A percentile compares a stretch with the other conserved stretches of the same genome.
phyloP scores from a whole-genome alignment of 2,113 vertebrate genomes.

The Hoplias malabaricus region DNA sequence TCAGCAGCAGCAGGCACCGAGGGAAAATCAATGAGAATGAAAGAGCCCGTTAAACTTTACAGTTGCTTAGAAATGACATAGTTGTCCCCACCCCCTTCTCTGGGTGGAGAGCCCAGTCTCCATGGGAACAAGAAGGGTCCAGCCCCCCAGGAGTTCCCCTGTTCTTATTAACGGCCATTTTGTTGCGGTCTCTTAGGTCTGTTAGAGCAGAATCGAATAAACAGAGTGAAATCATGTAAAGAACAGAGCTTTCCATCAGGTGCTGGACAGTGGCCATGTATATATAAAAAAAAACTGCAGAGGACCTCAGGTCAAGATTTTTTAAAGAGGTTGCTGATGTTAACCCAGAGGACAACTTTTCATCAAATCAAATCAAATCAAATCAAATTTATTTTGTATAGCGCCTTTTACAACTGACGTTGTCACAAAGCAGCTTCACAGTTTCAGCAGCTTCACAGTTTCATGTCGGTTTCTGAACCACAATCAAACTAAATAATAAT shows the following conservation, averaged over 20 bases:
- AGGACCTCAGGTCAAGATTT: background rate
- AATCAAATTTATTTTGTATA: too few relatives aligned
- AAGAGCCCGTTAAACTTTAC: conserved; percentile 39
- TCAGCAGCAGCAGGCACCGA: conserved; percentile 15
- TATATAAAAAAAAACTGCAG: conserved; percentile 14
- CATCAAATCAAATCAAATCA: too few relatives aligned
- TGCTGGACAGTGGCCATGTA: conserved; percentile 2
- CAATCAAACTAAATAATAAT: too few relatives aligned
- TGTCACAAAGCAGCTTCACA: too few relatives aligned
- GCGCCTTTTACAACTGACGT: too few relatives aligned
- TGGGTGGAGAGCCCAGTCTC: conserved; percentile 16
- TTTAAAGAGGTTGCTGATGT: too few relatives aligned
- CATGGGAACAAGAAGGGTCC: conserved; percentile 17
- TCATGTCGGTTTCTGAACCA: too few relatives aligned
- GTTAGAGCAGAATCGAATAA: background rate
- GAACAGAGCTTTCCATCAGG: background rate
- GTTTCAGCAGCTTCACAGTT: too few relatives aligned
- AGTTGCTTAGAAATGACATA: conserved; percentile 32
- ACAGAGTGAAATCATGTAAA: background rate
- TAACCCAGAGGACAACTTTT: too few relatives aligned
- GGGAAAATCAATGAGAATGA: conserved; percentile 40
- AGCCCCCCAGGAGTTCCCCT: background rate
- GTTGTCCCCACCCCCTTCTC: background rate
- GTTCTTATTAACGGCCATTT: background rate
- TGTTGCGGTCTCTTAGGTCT: background rate